Evolutionary conservation across 2,888 invertebrate species (phyloP), one percentile per base, ranked within the genome.

Genomic region (Clanis bilineata): DNA sequence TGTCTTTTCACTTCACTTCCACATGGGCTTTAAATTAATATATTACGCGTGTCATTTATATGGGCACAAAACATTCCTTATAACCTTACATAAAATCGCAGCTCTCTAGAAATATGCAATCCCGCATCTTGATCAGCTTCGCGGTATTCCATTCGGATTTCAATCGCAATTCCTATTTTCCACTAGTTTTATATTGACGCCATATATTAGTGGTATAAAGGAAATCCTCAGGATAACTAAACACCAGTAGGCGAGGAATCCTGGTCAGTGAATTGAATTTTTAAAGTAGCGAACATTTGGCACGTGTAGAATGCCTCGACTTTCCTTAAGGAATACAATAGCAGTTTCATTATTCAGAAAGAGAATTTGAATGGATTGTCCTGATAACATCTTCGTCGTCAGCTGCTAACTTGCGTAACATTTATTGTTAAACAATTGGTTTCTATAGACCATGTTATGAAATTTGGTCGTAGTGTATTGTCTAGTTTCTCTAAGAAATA

Each of bases 281-380:
- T 68, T 60, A 65, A 69, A 64, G 64, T 64, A 73, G 72, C 68
- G 64, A 71, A 65, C 63, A 69, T 73, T 82, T 80, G 83, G 85
- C 82, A 78, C 77, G 82, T 78, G 68, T 74, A 77, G 68, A 74
- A 82, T 83, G 75, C 73, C 72, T 79, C 64, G 73, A 73, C 70
- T 76, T 74, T 78, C 79, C 78, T 75, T 77, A 79, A 74, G 75
- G 76, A 72, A 73, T 62, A 88, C 88, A 89, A 86, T 86, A 76
- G 80, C 62, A 69, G 72, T 73, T 80, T 73, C 81, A 83, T 82
- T 82, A 84, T 74, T 73, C 76, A 72, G 78, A 79, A 77, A 70
- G 72, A 70, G 76, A 76, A 82, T 83, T 82, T 79, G 77, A 83
- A 85, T 77, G 68, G 74, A 77, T 78, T 76, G 72, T 65, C 57